Conservation (phyloP, 2,113 vertebrate species). For the Physeter macrocephalus region DNA sequence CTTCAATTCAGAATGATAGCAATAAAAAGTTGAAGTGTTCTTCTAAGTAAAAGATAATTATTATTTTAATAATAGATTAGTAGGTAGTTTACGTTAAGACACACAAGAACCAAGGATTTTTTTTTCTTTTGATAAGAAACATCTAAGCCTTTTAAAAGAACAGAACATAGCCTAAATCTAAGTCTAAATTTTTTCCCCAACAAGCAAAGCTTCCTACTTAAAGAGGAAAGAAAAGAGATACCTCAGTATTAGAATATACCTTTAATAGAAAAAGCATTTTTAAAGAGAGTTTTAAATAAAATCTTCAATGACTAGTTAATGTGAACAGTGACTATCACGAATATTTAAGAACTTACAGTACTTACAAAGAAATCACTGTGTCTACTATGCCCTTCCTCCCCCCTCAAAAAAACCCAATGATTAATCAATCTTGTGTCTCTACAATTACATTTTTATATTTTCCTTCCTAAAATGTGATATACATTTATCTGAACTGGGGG, state of each 20-base stretch:
- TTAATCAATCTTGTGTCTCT: neutral
- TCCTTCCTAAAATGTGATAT: slow-evolving; percentile 3
- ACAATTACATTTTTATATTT: slow-evolving; percentile 10
- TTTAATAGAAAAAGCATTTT: neutral
- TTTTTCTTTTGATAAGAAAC: neutral
- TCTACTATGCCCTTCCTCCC: neutral
- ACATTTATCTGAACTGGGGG: neutral
- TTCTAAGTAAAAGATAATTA: slow-evolving; percentile 1
- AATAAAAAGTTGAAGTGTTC: slow-evolving; percentile 2
- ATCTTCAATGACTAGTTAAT: neutral
- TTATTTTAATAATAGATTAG: slow-evolving; percentile 18
- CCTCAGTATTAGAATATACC: neutral
- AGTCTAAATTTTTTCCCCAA: neutral
- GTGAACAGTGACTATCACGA: neutral
- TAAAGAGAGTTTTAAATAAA: slow-evolving; percentile 24
- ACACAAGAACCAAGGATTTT: neutral
- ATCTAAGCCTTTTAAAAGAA: slow-evolving; percentile 8
- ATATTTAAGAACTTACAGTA: neutral
- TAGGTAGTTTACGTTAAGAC: neutral
- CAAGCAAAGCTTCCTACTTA: neutral
- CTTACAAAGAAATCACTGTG: slow-evolving; percentile 1
- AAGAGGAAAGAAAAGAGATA: neutral
- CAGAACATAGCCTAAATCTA: neutral
- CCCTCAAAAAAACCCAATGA: neutral
- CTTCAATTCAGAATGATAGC: slow-evolving; percentile 25